Evolutionary conservation across 2,113 vertebrate genomes (phyloP).

Genomic region (Lichenostomus cassidix): DNA sequence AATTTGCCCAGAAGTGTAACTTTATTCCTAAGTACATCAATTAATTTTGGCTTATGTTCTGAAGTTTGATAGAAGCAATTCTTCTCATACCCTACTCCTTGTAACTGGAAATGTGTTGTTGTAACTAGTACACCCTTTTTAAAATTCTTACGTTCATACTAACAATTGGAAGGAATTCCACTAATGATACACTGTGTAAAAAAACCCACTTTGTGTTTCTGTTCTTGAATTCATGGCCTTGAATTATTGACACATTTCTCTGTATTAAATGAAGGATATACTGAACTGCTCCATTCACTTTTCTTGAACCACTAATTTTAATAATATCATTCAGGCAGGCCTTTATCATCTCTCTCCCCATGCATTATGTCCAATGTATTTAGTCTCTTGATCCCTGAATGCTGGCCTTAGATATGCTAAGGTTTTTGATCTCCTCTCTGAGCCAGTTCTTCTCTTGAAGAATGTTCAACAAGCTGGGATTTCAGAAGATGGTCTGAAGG

Average conservation of each 20-base stretch:
- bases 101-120: not conserved
- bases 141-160: not conserved
- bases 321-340: not conserved
- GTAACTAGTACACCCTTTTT: not conserved
- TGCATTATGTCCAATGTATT: not conserved
- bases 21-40: not conserved
- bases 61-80: not conserved
- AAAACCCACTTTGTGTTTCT: accelerated
- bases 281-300: not conserved
- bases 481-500: not conserved
- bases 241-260: not conserved
- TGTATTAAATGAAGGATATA: not conserved
- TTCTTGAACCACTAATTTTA: not conserved
- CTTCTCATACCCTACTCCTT: not conserved
- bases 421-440: not conserved
- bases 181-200: not conserved
- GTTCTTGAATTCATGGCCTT: not conserved
- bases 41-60: not conserved
- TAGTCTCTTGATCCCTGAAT: not conserved
- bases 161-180: not conserved
- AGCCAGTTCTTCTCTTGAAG: not conserved
- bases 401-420: not conserved
- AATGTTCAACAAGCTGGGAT: not conserved
- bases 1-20: not conserved
- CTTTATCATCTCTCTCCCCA: not conserved